A percentile compares a stretch with the other conserved stretches of the same genome.
Evolutionary conservation across 2,113 vertebrate genomes (phyloP).

Genomic region (Rhinoptilus africanus): DNA sequence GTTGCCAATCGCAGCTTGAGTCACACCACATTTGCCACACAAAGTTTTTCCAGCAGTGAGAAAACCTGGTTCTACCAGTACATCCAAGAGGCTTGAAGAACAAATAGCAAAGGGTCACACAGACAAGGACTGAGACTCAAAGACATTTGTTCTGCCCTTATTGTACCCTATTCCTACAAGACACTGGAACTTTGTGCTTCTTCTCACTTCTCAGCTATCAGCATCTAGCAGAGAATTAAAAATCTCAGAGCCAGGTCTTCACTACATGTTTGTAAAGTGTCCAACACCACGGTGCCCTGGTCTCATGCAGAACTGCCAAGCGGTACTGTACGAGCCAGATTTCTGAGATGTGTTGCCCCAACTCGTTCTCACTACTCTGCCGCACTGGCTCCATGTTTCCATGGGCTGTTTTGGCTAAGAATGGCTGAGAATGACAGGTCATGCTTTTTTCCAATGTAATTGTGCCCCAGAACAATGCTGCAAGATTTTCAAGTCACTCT

Average conservation of each 20-base stretch:
- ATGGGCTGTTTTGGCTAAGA: not conserved
- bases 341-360: not conserved
- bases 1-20: not conserved
- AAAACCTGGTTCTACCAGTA: not conserved
- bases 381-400: not conserved
- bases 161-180: not conserved
- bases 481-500: not conserved
- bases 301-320: not conserved
- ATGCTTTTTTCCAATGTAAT: not conserved
- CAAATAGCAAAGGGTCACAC: not conserved
- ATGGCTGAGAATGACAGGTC: accelerated
- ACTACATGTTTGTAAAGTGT: not conserved
- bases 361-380: not conserved
- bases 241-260: not conserved
- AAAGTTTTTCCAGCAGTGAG: not conserved
- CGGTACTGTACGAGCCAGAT: not conserved
- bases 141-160: not conserved
- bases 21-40: not conserved
- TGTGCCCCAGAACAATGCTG: not conserved
- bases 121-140: not conserved
- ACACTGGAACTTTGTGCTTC: not conserved
- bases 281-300: not conserved
- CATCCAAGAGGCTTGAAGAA: not conserved
- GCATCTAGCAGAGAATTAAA: not conserved
- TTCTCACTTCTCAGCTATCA: not conserved